phyloP scores from a whole-genome alignment of 2,113 vertebrate species.

The Pristiophorus japonicus region DNA sequence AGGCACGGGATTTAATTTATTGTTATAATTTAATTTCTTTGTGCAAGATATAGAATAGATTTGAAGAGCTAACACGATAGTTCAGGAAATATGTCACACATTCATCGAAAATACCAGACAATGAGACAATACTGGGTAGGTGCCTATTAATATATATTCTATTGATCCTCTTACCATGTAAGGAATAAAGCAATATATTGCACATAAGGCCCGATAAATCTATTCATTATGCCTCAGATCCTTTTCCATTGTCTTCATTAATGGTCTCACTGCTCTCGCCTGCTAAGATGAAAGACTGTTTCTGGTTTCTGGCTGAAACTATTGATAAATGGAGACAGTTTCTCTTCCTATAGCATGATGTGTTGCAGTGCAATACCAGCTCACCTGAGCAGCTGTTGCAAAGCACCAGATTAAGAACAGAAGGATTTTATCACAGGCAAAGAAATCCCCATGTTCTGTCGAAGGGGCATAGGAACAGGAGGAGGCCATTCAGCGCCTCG shows the following conservation, averaged over 20 bases:
- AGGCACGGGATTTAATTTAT: neutral
- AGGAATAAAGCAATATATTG: neutral
- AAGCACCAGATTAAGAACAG: neutral
- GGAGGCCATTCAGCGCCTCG: neutral
- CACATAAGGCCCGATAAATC: neutral
- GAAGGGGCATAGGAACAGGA: neutral
- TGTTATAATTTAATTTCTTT: neutral
- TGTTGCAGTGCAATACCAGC: neutral
- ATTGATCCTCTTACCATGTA: neutral
- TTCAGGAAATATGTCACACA: neutral
- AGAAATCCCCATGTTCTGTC: too few relatives aligned
- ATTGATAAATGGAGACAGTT: conserved; percentile 11
- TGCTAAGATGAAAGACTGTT: conserved; percentile 25
- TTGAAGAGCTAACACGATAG: neutral
- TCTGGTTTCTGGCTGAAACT: neutral
- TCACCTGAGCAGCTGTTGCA: neutral
- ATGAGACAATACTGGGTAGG: neutral
- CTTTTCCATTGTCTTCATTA: neutral
- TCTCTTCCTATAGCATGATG: neutral
- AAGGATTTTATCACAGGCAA: neutral
- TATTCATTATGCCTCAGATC: neutral
- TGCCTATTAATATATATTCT: neutral
- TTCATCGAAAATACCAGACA: neutral
- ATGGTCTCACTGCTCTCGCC: neutral
- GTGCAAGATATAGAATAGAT: neutral